phyloP scores from a whole-genome alignment of 2,797 vertebrate genomes.

The Hippocampus kuda region DNA sequence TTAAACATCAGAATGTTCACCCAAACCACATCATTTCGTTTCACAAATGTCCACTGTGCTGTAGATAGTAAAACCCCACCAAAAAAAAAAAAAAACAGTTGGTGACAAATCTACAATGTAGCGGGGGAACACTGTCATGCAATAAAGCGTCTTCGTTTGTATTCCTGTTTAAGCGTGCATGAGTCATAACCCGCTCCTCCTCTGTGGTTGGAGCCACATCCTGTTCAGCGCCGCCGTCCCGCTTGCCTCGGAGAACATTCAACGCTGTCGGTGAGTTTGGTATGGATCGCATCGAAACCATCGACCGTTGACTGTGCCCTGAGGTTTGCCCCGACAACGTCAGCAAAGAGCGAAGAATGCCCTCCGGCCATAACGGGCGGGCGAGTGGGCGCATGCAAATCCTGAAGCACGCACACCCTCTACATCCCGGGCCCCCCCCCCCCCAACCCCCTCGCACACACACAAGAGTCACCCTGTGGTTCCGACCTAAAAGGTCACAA shows the following conservation, averaged over 20 bases:
- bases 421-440: no score
- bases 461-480: conserved; percentile 41
- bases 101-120: not conserved
- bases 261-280: conserved; percentile 99
- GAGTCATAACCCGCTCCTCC: conserved; percentile 18
- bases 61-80: no score
- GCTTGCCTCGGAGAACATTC: conserved; percentile 87
- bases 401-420: conserved; percentile 11
- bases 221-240: conserved; percentile 18
- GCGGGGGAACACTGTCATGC: not conserved
- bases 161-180: conserved; percentile 4
- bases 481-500: conserved; percentile 85
- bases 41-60: no score
- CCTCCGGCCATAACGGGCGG: conserved; percentile 25
- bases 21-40: no score
- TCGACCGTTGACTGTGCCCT: conserved; percentile 99
- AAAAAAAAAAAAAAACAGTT: no score
- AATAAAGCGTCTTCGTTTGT: not conserved
- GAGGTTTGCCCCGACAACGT: conserved; percentile 61
- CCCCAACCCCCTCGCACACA: conserved; percentile 6
- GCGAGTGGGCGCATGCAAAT: conserved; percentile 33
- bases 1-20: no score
- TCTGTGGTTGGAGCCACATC: conserved; percentile 30
- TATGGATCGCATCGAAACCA: conserved; percentile 87
- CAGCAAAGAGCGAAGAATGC: conserved; percentile 17